Conservation (phyloP, 2,888 invertebrate species). For the Ophion costatus region DNA sequence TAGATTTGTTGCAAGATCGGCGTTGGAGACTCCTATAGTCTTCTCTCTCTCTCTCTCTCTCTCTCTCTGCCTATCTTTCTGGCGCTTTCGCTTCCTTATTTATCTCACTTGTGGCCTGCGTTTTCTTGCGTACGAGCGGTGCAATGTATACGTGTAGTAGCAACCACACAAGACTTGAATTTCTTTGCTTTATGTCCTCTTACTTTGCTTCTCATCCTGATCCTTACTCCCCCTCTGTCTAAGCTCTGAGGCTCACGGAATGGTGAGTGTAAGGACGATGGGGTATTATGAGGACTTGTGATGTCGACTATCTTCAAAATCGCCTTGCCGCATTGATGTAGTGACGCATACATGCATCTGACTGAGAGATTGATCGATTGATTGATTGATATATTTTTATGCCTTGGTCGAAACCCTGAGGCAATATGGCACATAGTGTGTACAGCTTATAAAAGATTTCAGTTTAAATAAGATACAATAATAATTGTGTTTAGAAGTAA, state of each 20-base stretch:
- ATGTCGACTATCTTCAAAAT: no score
- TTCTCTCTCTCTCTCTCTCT: constrained; percentile 1
- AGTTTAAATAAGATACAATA: no score
- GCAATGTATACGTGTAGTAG: constrained; percentile 34
- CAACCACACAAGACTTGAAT: constrained; percentile 7
- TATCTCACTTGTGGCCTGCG: constrained; percentile 33
- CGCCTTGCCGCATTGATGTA: no score
- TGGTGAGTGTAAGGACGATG: no score
- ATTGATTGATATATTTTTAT: no score
- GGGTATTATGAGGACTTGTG: no score
- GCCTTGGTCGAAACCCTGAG: no score
- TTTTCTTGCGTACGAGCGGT: constrained; percentile 62
- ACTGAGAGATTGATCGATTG: no score
- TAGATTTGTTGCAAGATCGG: constrained; percentile 81
- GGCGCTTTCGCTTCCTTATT: constrained; percentile 32
- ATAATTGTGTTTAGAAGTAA: no score
- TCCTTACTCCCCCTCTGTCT: constrained; percentile 7
- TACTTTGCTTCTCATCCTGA: constrained; percentile 16
- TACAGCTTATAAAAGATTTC: no score
- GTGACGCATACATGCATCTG: constrained; percentile 16
- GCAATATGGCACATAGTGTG: no score
- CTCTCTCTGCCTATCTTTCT: constrained; percentile 31
- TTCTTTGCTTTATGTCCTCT: constrained; percentile 15
- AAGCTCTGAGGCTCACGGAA: not conserved
- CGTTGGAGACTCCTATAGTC: constrained; percentile 19